Conservation (phyloP, 2,113 vertebrate genomes). For the Menidia beryllina region DNA sequence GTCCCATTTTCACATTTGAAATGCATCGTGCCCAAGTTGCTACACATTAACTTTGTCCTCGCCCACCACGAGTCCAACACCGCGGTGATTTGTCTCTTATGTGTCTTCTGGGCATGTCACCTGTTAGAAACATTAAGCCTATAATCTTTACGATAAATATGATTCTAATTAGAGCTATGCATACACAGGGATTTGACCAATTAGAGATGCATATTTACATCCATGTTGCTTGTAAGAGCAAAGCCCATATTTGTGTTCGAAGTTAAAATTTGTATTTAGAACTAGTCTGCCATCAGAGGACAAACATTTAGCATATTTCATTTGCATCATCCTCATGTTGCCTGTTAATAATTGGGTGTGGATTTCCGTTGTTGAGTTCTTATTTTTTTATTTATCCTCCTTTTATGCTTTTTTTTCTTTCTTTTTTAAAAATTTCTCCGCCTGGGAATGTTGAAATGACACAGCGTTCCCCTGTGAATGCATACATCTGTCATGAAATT, state of each 20-base stretch:
- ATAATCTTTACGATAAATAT: conserved; percentile 82
- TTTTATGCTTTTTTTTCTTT: conserved; percentile 46
- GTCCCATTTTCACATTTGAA: conserved; percentile 67
- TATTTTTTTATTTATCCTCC: conserved; percentile 48
- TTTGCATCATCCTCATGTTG: conserved; percentile 40
- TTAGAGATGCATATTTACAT: conserved; percentile 70
- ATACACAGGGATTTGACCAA: conserved; percentile 76
- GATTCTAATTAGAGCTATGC: conserved; percentile 78
- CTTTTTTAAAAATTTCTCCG: too few relatives aligned
- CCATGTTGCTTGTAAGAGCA: conserved; percentile 44
- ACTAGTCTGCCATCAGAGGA: conserved; percentile 46
- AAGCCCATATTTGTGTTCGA: conserved; percentile 24
- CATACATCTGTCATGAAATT: conserved; percentile 78
- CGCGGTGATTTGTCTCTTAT: conserved; percentile 45
- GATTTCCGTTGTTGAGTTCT: conserved; percentile 65
- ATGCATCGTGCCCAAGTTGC: conserved; percentile 46
- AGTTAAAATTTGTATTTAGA: conserved; percentile 47
- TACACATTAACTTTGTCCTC: conserved; percentile 46
- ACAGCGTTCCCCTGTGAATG: conserved; percentile 61
- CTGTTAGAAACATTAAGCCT: conserved; percentile 73
- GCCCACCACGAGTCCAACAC: conserved; percentile 49
- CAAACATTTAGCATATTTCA: conserved; percentile 55
- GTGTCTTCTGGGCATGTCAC: conserved; percentile 69
- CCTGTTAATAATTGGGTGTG: conserved; percentile 62
- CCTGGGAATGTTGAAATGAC: conserved; percentile 72